Conservation (phyloP, 1,140 invertebrate genomes). For the Scaptomyza hsui region DNA sequence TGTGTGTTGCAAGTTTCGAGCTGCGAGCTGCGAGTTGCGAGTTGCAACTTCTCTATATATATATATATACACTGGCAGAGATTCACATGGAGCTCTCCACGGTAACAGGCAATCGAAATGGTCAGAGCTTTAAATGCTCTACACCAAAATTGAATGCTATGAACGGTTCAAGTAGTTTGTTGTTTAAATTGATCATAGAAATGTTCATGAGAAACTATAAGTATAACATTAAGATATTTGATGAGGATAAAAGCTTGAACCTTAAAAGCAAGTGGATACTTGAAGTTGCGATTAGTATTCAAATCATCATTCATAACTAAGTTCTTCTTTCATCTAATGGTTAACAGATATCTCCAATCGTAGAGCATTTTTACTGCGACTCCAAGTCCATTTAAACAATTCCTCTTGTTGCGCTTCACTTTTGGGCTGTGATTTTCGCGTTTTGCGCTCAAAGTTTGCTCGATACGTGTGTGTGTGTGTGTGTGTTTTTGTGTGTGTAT, state of each 20-base stretch:
- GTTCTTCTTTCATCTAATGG: too few species aligned
- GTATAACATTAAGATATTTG: too few species aligned
- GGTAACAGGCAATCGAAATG: constrained; percentile 49
- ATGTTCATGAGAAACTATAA: not conserved
- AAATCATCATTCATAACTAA: too few species aligned
- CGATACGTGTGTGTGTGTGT: constrained; percentile 16
- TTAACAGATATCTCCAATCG: too few species aligned
- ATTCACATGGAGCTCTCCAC: constrained; percentile 49
- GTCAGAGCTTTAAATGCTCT: constrained; percentile 36
- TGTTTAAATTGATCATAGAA: not conserved
- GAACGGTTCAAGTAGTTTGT: not conserved
- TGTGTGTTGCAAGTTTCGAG: constrained; percentile 46
- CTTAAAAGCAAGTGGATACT: too few species aligned
- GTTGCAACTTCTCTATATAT: constrained; percentile 34
- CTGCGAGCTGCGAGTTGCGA: constrained; percentile 30
- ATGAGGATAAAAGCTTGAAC: too few species aligned
- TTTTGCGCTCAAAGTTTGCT: constrained; percentile 63
- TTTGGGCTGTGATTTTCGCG: constrained; percentile 70
- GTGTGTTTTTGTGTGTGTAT: constrained; percentile 11
- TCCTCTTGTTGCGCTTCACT: constrained; percentile 67
- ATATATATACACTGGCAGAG: constrained; percentile 57
- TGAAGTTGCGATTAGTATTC: too few species aligned
- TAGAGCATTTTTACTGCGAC: constrained; percentile 19
- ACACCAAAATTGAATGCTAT: not conserved
- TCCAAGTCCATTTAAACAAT: not conserved